Evolutionary conservation across 2,113 vertebrate genomes (phyloP), one percentile per base, ranked within the genome.

Genomic region (Alaudala cheleensis): DNA sequence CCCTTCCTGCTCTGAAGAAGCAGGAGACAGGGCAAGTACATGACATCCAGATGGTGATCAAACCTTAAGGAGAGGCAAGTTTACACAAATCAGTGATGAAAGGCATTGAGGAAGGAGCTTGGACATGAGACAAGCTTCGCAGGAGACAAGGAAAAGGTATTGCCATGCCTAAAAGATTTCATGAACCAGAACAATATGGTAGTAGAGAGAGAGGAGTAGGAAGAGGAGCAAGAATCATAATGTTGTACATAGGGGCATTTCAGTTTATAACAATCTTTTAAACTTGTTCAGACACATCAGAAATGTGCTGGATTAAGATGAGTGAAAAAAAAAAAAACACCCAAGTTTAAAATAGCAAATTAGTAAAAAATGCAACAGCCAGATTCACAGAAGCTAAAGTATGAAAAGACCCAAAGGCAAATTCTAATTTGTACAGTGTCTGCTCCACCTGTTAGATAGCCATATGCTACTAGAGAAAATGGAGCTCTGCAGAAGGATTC

Each of bases 341-440:
- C 31, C 0, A 8, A 56, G 37, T 93, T 83, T 65, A 86, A 79
- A 94, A 76, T 25, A 92, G 66, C 28, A 87, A 94, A 77, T 83
- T 56, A 69, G 62, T 90, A 56, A 90, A 83, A 90, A 70, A 79
- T 78, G 70, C 40, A 81, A 77, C 74, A 95, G 90, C 92, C 96
- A 92, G 79, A 80, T 94, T 94, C 93, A 83, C 86, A 94, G 57
- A 71, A 91, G 89, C 83, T 90, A n/a, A 94, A 84, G 45, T 49
- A 91, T 21, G 69, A 93, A 93, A 85, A 95, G 82, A 93, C 94
- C 96, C 79, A 96, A 88, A 91, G 86, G 93, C 92, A 96, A 94
- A 95, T 91, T 83, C 78, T 96, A 84, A 79, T 88, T 94, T 91
- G 57, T 72, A 45, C 65, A 80, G 53, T 78, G 50, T 65, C 44